Evolutionary conservation across 2,797 vertebrate species (phyloP), one percentile per base, ranked within the genome.

Genomic region (Schizothorax lantsangensis): DNA sequence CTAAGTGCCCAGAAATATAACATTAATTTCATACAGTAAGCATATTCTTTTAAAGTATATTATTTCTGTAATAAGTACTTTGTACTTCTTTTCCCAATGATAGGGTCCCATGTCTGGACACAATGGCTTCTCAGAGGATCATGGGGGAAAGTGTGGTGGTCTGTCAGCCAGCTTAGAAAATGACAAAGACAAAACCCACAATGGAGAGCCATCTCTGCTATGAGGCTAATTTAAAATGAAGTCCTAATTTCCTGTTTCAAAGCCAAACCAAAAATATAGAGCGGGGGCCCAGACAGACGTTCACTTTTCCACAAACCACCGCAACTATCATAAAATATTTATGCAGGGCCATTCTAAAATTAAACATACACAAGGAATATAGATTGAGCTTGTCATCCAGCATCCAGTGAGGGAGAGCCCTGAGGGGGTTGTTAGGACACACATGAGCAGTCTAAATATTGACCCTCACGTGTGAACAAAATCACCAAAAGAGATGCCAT

Each of bases 211-310:
- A 47, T 73, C 6, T 77, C 62, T 81, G 43, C 33, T 71, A 54
- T 30, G 26, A 40, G 10, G 62, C 33, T 47, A 9, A 52, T 84
- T 49, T 54, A 64, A 78, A 88, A 84, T 19, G 19, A 79, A 45
- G 72, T 10, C 78, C 73, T 38, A 38, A 62, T 69, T 66, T 86
- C 64, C 68, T 40, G 12, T 78, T 26, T 84, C 57, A 85, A 49
- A 88, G 73, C 84, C 88, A 90, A 88, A 90, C 78, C 88, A 64
- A 82, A 89, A 82, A 21, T 45, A 80, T 7, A 21, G 47, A 80
- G 57, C 47, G 15, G 9, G 59, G 21, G 43, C 40, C 33, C 26
- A 57, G 73, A 74, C 72, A 64, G 84, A 83, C 69, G 14, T 26
- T 68, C 30, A 38, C 49, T 80, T 81, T 64, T 81, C 45, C 69